Evolutionary conservation across 2,888 invertebrate species (phyloP), one percentile per base, ranked within the genome.

Genomic region (Calephelis perditalis): DNA sequence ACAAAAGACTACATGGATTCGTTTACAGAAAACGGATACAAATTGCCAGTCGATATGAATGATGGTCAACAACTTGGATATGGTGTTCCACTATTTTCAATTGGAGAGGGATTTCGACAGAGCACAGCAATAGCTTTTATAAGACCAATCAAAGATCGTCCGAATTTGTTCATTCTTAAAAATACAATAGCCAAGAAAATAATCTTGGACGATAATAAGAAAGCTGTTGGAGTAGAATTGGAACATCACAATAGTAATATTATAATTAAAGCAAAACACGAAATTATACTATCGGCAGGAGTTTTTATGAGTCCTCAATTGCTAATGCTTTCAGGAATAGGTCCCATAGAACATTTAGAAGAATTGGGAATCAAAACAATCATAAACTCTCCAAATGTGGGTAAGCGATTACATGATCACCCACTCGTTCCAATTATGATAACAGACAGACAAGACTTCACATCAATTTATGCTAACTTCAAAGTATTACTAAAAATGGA

Each of bases 311-410:
- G 74, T 57, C 84, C 84, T 0, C 75, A 82, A 58, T 52, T 84
- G 7, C 64, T 84, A 7, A 82, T 84, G 82, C 62, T 81, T 7
- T 84, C 84, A 3, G 84, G 84, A 3, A 71, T 84, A 26, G 84
- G 84, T 8, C 78, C 80, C 2, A 72, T 68, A 55, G 62, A 74
- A 0, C 74, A 84, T 67, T 72, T 84, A 15, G 43, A 71, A 52
- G 69, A 77, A 62, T 65, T 75, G 40, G 66, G 67, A 10, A 78
- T 82, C 37, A 44, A 73, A 54, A 64, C 77, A 0, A 12, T 75
- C 9, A 44, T 74, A 4, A 63, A 82, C 66, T 75, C 71, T 3
- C 75, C 76, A 12, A 70, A 72, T 6, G 81, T 84, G 2, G 84
- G 84, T 0, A 63, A 70, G 56, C 81, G 83, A 62, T 67, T 83